These are phyloP conservation scores for Pangasius krempfi DNA, from an alignment of 2,797 vertebrate genomes.

Conservation along the genomic window DNA sequence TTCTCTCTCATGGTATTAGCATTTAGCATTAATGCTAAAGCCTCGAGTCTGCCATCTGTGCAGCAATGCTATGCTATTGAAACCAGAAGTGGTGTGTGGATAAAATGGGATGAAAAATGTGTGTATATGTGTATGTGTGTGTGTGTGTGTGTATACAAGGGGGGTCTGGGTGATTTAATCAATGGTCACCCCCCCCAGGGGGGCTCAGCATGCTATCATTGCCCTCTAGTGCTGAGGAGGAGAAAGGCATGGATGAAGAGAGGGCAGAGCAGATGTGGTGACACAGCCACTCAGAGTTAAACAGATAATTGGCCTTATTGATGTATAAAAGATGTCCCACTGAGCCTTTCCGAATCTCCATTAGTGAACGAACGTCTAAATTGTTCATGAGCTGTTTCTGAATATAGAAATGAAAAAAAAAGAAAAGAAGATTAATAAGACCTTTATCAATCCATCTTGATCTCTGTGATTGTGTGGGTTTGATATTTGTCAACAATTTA, in stretches of 20 bases:
- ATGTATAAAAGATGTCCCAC: slow-evolving; percentile 98
- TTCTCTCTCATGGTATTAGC: slow-evolving; percentile 62
- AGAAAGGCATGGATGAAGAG: slow-evolving; percentile 50
- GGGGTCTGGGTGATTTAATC: slow-evolving; percentile 34
- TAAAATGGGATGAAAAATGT: neutral
- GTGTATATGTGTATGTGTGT: neutral
- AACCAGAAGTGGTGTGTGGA: slow-evolving; percentile 54
- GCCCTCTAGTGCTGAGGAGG: slow-evolving; percentile 76
- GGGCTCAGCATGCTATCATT: slow-evolving; percentile 69
- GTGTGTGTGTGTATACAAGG: neutral
- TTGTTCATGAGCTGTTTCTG: slow-evolving; percentile 92
- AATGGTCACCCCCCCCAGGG: slow-evolving; percentile 27
- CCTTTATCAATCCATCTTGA: slow-evolving; percentile 85
- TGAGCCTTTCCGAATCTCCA: slow-evolving; percentile 94
- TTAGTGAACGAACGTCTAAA: slow-evolving; percentile 94
- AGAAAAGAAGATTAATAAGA: slow-evolving; percentile 90
- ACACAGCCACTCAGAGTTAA: slow-evolving; percentile 91
- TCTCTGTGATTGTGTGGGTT: slow-evolving; percentile 68
- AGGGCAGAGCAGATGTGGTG: slow-evolving; percentile 78
- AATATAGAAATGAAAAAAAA: slow-evolving; percentile 79
- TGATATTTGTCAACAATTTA: slow-evolving; percentile 52
- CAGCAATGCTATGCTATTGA: slow-evolving; percentile 52
- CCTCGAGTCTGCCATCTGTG: slow-evolving; percentile 75
- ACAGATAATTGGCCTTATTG: slow-evolving; percentile 99
- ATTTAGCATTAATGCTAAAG: slow-evolving; percentile 65